Conservation (phyloP, 2,888 invertebrate species). For the Pachymerium ferrugineum region DNA sequence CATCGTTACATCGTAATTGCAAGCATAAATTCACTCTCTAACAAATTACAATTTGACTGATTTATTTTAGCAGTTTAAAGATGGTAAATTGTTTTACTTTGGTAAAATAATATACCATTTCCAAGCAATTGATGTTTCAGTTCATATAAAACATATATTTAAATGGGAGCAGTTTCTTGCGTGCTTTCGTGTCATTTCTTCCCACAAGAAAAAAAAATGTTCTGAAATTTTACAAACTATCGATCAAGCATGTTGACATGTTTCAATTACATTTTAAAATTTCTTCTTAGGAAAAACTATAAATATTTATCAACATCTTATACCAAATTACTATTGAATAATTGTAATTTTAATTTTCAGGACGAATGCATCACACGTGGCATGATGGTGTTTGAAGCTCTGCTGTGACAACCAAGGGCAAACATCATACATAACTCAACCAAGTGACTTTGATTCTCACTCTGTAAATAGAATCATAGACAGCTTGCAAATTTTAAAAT, state of each 20-base stretch:
- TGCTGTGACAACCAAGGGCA: no score
- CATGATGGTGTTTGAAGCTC: conserved; percentile 1
- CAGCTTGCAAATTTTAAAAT: no score
- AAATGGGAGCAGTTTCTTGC: no score
- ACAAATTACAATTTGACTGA: not conserved
- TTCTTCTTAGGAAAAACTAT: not conserved
- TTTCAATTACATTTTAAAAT: not conserved
- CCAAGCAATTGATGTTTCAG: no score
- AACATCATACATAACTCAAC: no score
- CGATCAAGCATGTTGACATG: no score
- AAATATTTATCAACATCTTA: not conserved
- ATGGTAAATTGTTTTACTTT: not conserved
- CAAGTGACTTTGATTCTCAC: not conserved
- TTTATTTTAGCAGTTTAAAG: not conserved
- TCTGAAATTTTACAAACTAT: no score
- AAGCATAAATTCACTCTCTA: not conserved
- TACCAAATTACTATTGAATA: not conserved
- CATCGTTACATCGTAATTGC: not conserved
- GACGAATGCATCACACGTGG: conserved; percentile 20
- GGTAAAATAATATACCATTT: no score
- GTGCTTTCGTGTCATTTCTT: no score
- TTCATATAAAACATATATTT: no score
- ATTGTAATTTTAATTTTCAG: not conserved
- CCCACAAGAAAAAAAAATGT: no score
- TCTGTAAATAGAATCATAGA: no score